Evolutionary conservation across 2,113 vertebrate species (phyloP), one percentile per base, ranked within the genome.

Genomic region (Nipponia nippon): DNA sequence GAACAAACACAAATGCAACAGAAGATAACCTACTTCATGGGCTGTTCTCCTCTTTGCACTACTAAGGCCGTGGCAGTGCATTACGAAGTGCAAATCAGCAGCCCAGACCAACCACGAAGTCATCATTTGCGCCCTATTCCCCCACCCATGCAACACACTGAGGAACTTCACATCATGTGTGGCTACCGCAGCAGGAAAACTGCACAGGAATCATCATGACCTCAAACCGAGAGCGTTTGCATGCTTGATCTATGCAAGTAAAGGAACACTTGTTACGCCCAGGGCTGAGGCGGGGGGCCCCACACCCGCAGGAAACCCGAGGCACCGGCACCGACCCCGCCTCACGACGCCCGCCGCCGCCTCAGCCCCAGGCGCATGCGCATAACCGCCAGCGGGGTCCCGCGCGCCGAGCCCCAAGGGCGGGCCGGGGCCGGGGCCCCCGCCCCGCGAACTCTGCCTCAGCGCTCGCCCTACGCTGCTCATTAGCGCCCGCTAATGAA

Each of bases 121-220:
- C 32, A 14, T 6, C 16, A 5, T 13, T 18, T 3, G 14, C 25
- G 3, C 40, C 29, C 21, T 2, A 1, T 18, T n/a, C 21, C n/a
- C 23, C 23, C 4, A 2, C 32, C 40, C 19, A 0, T 2, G 2
- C 42, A 52, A 42, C 25, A 4, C 53, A 2, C 53, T 0, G 34
- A 77, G 36, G 7, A 52, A 52, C 1, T 14, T 3, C 19, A 2
- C 38, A 10, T 1, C 46, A 0, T 0, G 2, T 0, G 16, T 2
- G 32, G 1, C 58, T 34, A 7, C 30, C 4, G 15, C 67, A 10
- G 49, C 47, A 30, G 29, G 23, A 40, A 16, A 85, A 20, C 34
- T 1, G 11, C 36, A 4, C 7, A 5, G 26, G 13, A 55, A 32
- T 4, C 8, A 32, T 4, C 8, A 0, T 3, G 4, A 49, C 16